These are phyloP conservation scores for Sitobion miscanthi DNA, from an alignment of 1,140 invertebrate species.

Conservation along the genomic window DNA sequence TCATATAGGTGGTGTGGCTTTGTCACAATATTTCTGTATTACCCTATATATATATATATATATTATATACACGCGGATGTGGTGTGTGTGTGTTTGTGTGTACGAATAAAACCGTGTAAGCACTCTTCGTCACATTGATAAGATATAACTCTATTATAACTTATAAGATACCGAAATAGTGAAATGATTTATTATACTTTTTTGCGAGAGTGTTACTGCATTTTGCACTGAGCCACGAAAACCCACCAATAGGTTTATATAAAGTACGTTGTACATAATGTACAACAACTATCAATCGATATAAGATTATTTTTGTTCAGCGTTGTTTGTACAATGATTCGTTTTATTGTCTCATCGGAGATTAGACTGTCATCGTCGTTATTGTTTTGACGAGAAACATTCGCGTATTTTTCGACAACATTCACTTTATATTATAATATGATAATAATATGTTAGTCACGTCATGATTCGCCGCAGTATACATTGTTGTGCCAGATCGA, in stretches of 20 bases:
- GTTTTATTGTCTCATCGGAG: neutral
- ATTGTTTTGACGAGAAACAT: neutral
- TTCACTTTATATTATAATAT: neutral
- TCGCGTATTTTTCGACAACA: neutral
- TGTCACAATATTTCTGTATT: neutral
- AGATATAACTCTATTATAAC: neutral
- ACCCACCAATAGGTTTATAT: neutral
- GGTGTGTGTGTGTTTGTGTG: no score
- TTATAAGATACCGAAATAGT: neutral
- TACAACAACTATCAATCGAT: neutral
- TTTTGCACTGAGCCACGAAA: neutral
- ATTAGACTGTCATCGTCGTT: neutral
- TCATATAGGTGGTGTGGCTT: neutral
- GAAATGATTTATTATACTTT: slow-evolving; percentile 14
- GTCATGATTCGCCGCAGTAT: neutral
- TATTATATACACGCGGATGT: no score
- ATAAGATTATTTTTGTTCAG: neutral
- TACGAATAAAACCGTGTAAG: neutral
- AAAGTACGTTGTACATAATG: neutral
- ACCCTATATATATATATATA: no score
- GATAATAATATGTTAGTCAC: neutral
- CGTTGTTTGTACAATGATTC: neutral
- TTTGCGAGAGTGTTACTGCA: neutral
- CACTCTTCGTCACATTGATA: neutral
- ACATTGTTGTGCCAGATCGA: neutral